Evolutionary conservation across 2,888 invertebrate genomes (phyloP), one percentile per base, ranked within the genome.

Genomic region (Melanargia galathea): DNA sequence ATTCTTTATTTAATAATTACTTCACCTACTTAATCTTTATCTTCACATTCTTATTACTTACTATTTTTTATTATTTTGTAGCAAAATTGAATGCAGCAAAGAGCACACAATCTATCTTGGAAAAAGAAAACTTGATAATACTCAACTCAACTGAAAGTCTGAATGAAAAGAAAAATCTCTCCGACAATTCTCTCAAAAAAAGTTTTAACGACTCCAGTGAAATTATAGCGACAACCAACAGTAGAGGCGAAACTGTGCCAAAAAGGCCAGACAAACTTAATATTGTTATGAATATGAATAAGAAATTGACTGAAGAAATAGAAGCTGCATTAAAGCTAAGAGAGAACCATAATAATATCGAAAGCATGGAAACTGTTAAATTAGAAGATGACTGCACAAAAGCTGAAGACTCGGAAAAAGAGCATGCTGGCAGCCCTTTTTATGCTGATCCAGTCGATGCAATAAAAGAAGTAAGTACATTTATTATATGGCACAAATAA

Each of bases 371-470:
- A 72, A 90, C 90, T 4, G 82, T 92, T 2, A 92, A 90, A 77
- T 69, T 89, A 59, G 91, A 90, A 73, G 90, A 91, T 69, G 86
- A 87, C 69, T 77, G 75, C 66, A 71, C 76, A 6, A 83, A 82
- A 66, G 82, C 80, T 59, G 80, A 77, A 48, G 84, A 86, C 58
- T 82, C 84, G 58, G 92, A 90, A 67, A 87, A 90, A 67, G 92
- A 92, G 66, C 96, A 96, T 71, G 95, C 96, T 78, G 95, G 95
- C 13, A 97, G 97, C 81, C 97, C 97, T 1, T 97, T 97, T 78
- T 97, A 97, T 79, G 96, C 97, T 2, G 97, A 97, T 83, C 97
- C 97, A 30, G 96, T 97, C 11, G 97, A 97, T 86, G 94, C 97
- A 26, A 91, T 97, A 62, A 93, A 94, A 76, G 94, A 94, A 78